These are phyloP conservation scores for Shargacucullia verbasci DNA, from an alignment of 2,888 invertebrate genomes.

Conservation along the genomic window DNA sequence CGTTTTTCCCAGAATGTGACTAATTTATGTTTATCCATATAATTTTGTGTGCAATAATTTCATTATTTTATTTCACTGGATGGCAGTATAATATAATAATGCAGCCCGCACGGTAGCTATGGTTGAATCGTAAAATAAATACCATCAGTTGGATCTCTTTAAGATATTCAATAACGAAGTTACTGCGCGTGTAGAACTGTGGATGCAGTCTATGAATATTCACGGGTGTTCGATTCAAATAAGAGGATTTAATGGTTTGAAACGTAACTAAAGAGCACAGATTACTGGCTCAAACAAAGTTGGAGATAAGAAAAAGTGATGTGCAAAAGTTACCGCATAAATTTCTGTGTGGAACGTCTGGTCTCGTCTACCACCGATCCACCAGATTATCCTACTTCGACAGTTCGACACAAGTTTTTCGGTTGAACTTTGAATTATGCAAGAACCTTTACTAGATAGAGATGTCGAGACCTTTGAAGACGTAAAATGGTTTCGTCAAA, in stretches of 20 bases:
- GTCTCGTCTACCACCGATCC: constrained; percentile 77
- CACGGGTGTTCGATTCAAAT: constrained; percentile 50
- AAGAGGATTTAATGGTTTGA: constrained; percentile 54
- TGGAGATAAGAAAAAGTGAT: constrained; percentile 84
- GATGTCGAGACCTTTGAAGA: constrained; percentile 48
- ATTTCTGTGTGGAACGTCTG: constrained; percentile 81
- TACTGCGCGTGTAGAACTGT: constrained; percentile 29
- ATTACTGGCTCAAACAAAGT: constrained; percentile 74
- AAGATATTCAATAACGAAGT: constrained; percentile 44
- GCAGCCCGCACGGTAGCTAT: constrained; percentile 23
- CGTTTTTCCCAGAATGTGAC: constrained; percentile 21
- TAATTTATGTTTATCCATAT: constrained; percentile 27
- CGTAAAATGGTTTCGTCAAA: constrained; percentile 55
- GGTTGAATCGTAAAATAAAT: constrained; percentile 39
- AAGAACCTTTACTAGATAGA: constrained; percentile 66
- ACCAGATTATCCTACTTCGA: constrained; percentile 82
- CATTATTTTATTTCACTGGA: constrained; percentile 25
- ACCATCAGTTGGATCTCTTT: constrained; percentile 21
- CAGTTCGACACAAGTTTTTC: constrained; percentile 77
- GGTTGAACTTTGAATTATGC: constrained; percentile 70
- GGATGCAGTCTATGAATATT: constrained; percentile 48
- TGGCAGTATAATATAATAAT: constrained; percentile 2
- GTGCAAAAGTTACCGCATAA: constrained; percentile 84
- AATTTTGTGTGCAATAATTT: constrained; percentile 29
- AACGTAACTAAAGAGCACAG: constrained; percentile 59